phyloP scores from a whole-genome alignment of 2,113 vertebrate species.

The Climacteris rufus region DNA sequence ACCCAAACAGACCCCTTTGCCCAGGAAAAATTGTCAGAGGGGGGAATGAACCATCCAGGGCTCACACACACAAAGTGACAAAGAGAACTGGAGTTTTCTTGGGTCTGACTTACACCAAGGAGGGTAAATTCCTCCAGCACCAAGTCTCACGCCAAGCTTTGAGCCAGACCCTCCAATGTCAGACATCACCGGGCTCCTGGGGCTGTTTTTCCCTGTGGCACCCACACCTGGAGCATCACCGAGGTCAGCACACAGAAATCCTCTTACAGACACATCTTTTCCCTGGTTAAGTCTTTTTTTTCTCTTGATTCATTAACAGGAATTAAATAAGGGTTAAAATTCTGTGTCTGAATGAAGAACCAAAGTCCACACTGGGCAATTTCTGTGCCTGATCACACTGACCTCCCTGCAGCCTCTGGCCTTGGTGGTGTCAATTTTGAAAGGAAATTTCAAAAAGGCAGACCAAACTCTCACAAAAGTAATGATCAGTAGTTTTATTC shows the following conservation, averaged over 20 bases:
- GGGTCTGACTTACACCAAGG: not conserved
- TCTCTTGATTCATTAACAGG: not conserved
- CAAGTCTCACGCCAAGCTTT: rapidly evolving
- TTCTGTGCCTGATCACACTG: not conserved
- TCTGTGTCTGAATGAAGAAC: not conserved
- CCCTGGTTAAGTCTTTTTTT: not conserved
- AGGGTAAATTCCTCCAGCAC: not conserved
- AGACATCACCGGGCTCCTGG: not conserved
- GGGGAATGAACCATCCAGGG: not conserved
- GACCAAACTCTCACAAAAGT: not conserved
- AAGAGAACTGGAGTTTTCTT: not conserved
- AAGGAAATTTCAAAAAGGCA: not conserved
- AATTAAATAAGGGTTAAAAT: not conserved
- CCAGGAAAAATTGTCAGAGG: not conserved
- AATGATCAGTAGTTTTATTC: conserved; percentile 72
- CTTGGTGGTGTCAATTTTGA: rapidly evolving
- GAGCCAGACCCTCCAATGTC: not conserved
- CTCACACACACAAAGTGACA: rapidly evolving
- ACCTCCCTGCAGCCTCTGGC: not conserved
- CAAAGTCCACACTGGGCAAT: too few species aligned
- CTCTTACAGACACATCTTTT: rapidly evolving
- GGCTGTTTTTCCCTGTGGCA: not conserved
- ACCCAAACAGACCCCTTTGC: not conserved
- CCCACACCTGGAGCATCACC: not conserved
- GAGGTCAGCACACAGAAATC: not conserved